Evolutionary conservation across 2,888 invertebrate genomes (phyloP).

Genomic region (Ornithoptera priamus): DNA sequence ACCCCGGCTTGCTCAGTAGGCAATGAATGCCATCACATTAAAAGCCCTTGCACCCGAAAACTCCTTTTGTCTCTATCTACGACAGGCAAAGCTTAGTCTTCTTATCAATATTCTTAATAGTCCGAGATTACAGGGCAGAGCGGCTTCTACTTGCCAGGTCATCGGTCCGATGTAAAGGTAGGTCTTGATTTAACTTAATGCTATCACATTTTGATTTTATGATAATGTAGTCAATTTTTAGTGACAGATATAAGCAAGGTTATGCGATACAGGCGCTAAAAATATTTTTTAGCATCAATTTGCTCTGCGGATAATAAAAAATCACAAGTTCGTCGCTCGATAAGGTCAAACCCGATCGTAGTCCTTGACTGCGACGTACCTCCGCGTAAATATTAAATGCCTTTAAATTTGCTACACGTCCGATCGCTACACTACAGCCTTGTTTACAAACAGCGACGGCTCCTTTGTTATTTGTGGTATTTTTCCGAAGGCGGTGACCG

Average conservation of each 20-base stretch:
- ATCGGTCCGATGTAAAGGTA: too few species aligned
- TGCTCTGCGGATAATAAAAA: constrained; percentile 4
- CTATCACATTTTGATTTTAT: too few species aligned
- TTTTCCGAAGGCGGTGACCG: constrained; percentile 3
- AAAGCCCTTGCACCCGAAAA: too few species aligned
- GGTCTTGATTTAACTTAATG: too few species aligned
- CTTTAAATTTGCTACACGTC: constrained; percentile 23
- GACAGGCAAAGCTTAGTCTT: too few species aligned
- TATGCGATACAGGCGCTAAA: constrained; percentile 2
- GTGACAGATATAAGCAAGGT: constrained; percentile 9
- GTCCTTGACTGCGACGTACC: constrained; percentile 29
- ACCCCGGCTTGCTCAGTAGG: too few species aligned
- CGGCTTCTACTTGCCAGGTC: too few species aligned
- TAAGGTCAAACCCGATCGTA: constrained; percentile 31
- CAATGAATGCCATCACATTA: too few species aligned
- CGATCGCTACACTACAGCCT: constrained; percentile 20
- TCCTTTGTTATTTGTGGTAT: constrained; percentile 21
- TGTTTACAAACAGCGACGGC: constrained; percentile 28
- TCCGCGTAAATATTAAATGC: constrained; percentile 18
- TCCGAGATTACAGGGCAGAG: too few species aligned
- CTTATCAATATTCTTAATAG: too few species aligned
- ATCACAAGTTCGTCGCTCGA: constrained; percentile 30
- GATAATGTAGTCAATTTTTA: background rate
- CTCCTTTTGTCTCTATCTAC: too few species aligned
- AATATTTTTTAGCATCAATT: constrained; percentile 25